These are phyloP conservation scores for Cricetomys ansorgei DNA, from an alignment of 2,113 vertebrate genomes.

Conservation along the genomic window DNA sequence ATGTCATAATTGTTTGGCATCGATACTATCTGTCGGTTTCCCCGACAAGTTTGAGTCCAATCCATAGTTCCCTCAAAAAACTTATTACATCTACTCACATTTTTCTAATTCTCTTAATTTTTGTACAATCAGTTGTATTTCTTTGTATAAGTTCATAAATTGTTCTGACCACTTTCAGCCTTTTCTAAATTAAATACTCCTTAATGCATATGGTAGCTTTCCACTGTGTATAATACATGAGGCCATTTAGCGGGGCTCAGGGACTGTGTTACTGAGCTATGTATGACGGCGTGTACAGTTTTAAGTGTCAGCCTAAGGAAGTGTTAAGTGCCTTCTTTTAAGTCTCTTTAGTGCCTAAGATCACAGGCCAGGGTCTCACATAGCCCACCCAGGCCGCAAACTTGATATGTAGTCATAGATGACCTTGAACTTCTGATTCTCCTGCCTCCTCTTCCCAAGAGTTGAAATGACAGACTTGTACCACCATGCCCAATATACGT, in stretches of 20 bases:
- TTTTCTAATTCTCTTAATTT: background rate
- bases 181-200: constrained; percentile 33
- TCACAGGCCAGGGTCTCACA: background rate
- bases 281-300: no score
- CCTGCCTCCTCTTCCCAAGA: background rate
- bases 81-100: background rate
- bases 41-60: background rate
- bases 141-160: constrained; percentile 13
- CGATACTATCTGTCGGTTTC: background rate
- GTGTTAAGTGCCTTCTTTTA: background rate
- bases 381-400: background rate
- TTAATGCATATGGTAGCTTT: background rate
- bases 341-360: background rate
- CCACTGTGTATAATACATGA: background rate
- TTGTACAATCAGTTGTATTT: background rate
- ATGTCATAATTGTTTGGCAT: background rate
- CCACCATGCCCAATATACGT: background rate
- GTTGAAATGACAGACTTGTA: background rate
- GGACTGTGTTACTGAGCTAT: background rate
- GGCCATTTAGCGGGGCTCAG: background rate
- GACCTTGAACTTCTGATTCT: background rate
- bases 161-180: constrained; percentile 1
- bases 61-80: background rate
- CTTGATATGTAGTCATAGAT: background rate
- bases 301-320: background rate